Evolutionary conservation across 2,888 invertebrate genomes (phyloP), one percentile per base, ranked within the genome.

Genomic region (Acrocera orbiculus): DNA sequence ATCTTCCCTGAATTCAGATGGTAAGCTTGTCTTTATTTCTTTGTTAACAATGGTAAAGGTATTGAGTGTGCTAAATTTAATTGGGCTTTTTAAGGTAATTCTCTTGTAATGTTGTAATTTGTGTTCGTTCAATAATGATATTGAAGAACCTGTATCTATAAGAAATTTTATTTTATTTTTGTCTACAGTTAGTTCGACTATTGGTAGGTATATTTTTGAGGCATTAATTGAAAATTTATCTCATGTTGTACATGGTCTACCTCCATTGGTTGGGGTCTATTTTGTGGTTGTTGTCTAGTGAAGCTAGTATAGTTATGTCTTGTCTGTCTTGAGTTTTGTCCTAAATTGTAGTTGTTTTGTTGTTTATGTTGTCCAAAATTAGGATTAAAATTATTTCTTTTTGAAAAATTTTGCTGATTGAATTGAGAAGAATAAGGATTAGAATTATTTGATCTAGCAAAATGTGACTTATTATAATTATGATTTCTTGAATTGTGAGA

Each of bases 171-270:
- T 15, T 28, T 11, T 37, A 15, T 36, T 28, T n/a, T 31, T 34
- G 28, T 30, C 39, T 28, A 40, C 32, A 11, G 24, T 42, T 26
- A 40, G 22, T 39, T 35, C 26, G 11, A 42, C 29, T 37, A 40
- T 38, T 16, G 39, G 37, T 43, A 39, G 27, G 31, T 35, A 13
- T 26, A 20, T 13, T 33, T 29, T 27, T 24, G 27, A 26, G 30
- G 37, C 14, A 6, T 17, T 27, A 30, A 43, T 25, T 32, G 36
- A 43, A 43, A 41, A 43, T 43, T 41, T 36, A 35, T 32, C 24
- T 40, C 35, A 30, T 32, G 15, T 22, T 35, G 31, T 1, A 39
- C 22, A 19, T 38, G 40, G 16, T 40, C 38, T 24, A 40, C 34
- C 19, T 40, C 39, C 40, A 41, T 40, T 24, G 37, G 30, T 15